A percentile compares a stretch with the other conserved stretches of the same genome.
These are phyloP conservation scores for Oostethus manadensis DNA, from an alignment of 2,113 vertebrate species.

Conservation along the genomic window DNA sequence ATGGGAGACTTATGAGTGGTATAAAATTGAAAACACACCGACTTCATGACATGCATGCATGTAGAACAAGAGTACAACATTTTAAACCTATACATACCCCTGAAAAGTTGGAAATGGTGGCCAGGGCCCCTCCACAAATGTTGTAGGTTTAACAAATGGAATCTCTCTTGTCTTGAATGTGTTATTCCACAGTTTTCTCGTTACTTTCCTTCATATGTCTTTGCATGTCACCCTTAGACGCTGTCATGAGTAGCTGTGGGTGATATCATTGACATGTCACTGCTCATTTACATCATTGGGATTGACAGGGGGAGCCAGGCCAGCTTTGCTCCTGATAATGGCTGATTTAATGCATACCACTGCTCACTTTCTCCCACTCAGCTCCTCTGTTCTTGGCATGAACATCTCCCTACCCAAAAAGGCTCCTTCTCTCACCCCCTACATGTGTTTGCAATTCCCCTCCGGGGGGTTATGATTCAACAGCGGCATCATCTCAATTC, in stretches of 20 bases:
- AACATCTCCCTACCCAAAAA: constrained; percentile 55
- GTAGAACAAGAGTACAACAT: too few relatives aligned
- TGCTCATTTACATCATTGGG: constrained; percentile 45
- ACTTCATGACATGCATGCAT: too few relatives aligned
- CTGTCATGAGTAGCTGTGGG: constrained; percentile 52
- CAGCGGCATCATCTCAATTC: constrained; percentile 64
- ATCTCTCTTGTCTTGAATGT: constrained; percentile 14
- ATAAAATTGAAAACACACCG: too few relatives aligned
- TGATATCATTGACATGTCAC: constrained; percentile 60
- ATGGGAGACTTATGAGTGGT: too few relatives aligned
- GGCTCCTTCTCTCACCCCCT: constrained; percentile 37
- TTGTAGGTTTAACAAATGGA: neutral
- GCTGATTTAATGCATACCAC: constrained; percentile 62
- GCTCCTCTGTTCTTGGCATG: constrained; percentile 56
- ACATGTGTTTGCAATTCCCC: constrained; percentile 74
- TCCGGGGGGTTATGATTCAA: constrained; percentile 69
- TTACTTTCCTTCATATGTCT: constrained; percentile 42
- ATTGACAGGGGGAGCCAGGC: constrained; percentile 50
- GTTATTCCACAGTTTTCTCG: constrained; percentile 46
- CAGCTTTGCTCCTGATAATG: constrained; percentile 63
- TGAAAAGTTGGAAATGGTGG: too few relatives aligned
- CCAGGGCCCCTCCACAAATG: too few relatives aligned
- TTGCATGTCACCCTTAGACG: constrained; percentile 36
- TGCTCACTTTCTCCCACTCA: constrained; percentile 64
- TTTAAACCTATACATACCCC: too few relatives aligned